A percentile compares a stretch with the other conserved stretches of the same genome.
These are phyloP conservation scores for Zygogramma bicolorata DNA, from an alignment of 2,888 invertebrate genomes.

Conservation along the genomic window DNA sequence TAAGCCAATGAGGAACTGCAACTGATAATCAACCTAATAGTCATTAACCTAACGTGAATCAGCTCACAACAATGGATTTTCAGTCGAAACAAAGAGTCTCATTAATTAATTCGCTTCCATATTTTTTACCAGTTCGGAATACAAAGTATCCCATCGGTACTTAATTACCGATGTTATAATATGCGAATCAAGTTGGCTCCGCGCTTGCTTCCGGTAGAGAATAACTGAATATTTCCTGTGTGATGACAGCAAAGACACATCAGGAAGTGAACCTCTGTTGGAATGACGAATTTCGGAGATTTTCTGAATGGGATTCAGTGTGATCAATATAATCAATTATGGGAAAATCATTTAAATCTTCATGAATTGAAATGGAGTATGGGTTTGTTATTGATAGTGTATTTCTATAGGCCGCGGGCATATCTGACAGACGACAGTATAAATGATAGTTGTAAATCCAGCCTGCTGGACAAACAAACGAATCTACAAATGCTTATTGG, in stretches of 20 bases:
- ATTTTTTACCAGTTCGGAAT: constrained; percentile 15
- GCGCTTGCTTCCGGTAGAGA: constrained; percentile 27
- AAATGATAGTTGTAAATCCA: too few relatives aligned
- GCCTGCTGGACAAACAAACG: too few relatives aligned
- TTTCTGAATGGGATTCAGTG: background rate
- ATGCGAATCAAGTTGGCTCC: constrained; percentile 25
- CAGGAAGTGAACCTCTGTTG: background rate
- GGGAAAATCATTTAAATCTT: too few relatives aligned
- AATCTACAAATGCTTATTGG: too few relatives aligned
- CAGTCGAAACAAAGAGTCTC: constrained; percentile 31
- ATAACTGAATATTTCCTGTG: constrained; percentile 30
- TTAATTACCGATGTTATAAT: constrained; percentile 27
- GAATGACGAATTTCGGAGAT: background rate
- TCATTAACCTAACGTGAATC: constrained; percentile 2
- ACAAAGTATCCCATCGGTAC: constrained; percentile 24
- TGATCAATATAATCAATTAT: background rate
- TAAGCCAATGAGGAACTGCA: background rate
- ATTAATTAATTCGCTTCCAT: constrained; percentile 24
- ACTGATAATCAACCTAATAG: background rate
- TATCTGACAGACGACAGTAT: too few relatives aligned
- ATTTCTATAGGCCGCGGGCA: too few relatives aligned
- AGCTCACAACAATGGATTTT: constrained; percentile 31
- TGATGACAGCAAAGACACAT: constrained; percentile 3
- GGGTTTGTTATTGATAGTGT: too few relatives aligned
- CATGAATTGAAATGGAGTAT: too few relatives aligned